Evolutionary conservation across 2,113 vertebrate species (phyloP).

Genomic region (Brachionichthys hirsutus): DNA sequence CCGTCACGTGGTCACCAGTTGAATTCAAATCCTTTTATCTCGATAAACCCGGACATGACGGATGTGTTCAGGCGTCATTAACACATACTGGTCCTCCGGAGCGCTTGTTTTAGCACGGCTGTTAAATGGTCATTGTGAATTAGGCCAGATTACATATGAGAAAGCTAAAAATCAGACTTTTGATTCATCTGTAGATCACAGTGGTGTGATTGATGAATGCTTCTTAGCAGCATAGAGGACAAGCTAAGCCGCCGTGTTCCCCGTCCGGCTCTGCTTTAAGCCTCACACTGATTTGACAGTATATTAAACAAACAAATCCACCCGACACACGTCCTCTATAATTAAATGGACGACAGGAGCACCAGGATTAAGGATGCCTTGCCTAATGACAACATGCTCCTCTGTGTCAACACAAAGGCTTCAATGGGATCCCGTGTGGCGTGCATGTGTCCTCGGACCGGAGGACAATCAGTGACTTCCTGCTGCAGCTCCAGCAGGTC

Average conservation of each 20-base stretch:
- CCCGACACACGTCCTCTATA: constrained; percentile 10
- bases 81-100: too few species aligned
- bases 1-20: too few species aligned
- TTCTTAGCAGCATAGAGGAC: neutral
- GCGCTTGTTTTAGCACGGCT: too few species aligned
- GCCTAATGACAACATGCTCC: constrained; percentile 44
- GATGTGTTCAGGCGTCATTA: too few species aligned
- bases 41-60: too few species aligned
- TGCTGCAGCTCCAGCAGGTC: constrained; percentile 49
- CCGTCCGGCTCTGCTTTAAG: neutral
- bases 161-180: too few species aligned
- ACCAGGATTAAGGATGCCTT: constrained; percentile 49
- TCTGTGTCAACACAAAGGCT: constrained; percentile 59
- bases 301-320: constrained; percentile 19
- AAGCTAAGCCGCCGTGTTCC: neutral
- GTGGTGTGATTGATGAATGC: too few species aligned
- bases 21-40: too few species aligned
- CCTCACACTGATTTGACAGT: constrained; percentile 10
- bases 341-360: constrained; percentile 33
- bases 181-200: too few species aligned
- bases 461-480: constrained; percentile 68
- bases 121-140: too few species aligned
- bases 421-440: constrained; percentile 38
- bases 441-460: constrained; percentile 43
- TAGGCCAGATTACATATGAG: too few species aligned